phyloP scores from a whole-genome alignment of 2,797 vertebrate genomes.

The Chaetophractus vellerosus region DNA sequence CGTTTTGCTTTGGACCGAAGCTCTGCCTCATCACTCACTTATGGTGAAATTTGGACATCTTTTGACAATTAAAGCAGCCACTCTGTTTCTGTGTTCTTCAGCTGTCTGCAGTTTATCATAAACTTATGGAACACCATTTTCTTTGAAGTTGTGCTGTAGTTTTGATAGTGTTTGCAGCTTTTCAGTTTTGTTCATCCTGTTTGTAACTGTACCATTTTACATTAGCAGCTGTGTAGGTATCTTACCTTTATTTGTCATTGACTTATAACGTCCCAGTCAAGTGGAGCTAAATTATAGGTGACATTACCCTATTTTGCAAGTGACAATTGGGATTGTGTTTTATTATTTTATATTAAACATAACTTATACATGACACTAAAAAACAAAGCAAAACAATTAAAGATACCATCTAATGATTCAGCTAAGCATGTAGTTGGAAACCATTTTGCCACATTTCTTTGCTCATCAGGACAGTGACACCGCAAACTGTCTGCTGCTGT shows the following conservation, averaged over 20 bases:
- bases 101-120: conserved; percentile 23
- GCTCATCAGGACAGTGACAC: neutral
- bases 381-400: neutral
- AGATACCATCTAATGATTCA: conserved; percentile 26
- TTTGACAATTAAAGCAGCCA: conserved; percentile 51
- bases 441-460: neutral
- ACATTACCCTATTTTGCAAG: neutral
- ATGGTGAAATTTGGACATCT: conserved; percentile 40
- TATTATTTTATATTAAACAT: conserved; percentile 43
- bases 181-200: conserved; percentile 17
- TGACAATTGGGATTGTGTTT: conserved; percentile 20
- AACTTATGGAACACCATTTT: neutral
- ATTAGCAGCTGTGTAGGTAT: neutral
- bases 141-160: neutral
- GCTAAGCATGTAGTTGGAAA: conserved; percentile 1
- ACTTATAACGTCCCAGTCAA: neutral
- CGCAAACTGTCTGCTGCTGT: neutral
- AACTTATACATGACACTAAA: neutral
- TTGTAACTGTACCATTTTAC: conserved; percentile 11
- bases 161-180: conserved; percentile 38
- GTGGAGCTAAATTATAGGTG: conserved; percentile 31
- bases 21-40: neutral
- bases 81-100: conserved; percentile 10
- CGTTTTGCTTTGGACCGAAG: conserved; percentile 19
- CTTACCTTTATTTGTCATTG: conserved; percentile 25